Evolutionary conservation across 1,140 invertebrate species (phyloP), one percentile per base, ranked within the genome.

Genomic region (Ylistrum balloti): DNA sequence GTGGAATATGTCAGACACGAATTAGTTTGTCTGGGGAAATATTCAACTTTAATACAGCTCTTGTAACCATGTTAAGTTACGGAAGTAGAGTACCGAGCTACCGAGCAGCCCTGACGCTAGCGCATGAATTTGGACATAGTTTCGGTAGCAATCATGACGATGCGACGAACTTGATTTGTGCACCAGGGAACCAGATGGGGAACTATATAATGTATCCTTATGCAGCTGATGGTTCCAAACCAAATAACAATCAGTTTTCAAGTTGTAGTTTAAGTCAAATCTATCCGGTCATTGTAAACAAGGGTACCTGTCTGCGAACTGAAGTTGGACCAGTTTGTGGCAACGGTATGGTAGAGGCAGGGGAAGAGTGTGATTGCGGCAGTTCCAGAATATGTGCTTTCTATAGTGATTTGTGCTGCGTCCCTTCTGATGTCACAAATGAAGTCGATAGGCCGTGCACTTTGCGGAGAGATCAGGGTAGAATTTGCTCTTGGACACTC

Each of bases 311-410:
- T 91, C 91, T 91, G 38, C 41, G 15, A 35, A 22, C 87, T 11
- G 33, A 74, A 86, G 33, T n/a, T 3, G 88, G 85, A 22, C 90
- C 94, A 1, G 33, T 91, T n/a, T 94, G 94, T 91, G 94, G 95
- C 15, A 95, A 95, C 88, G 90, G 90, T 33, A 74, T 95, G 33
- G 74, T 91, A 0, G 95, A 95, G 86, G 90, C 33, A 0, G 92
- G 91, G 1, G 95, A 95, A 85, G 94, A 95, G 89, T 95, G 95
- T 92, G 95, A 95, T 74, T 95, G 95, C 90, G 95, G 95, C 10
- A 87, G 87, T 0, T 32, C 41, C 0, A 85, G 87, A 9, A 90
- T 90, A 7, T 95, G 95, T 90, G 33, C 38, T 5, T 87, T 74
- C 56, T 74, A 41, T 0, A 90, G 93, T 33, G 95, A 95, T 88